Base-by-base conservation (phyloP, 2,113 vertebrate genomes). In the Lepisosteus oculatus region DNA sequence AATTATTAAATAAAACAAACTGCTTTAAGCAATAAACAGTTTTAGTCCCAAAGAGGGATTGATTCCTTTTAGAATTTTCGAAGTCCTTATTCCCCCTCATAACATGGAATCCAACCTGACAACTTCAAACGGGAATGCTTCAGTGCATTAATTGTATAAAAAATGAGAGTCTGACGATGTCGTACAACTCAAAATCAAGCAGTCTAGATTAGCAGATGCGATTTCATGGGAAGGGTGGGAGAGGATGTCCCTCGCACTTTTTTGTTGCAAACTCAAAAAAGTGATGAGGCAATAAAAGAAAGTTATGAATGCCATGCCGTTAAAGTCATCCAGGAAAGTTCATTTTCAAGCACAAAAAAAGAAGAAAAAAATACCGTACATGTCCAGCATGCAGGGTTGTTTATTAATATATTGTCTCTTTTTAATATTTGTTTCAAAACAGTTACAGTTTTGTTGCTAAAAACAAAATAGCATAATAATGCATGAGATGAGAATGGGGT, bases 351-450 rank as follows among this genome's bases (percentile, higher is more conserved):
- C 95, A 90, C 89, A 84, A 85, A 83, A 83, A 85, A 81, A 75
- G 84, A 56, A 81, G 90, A 91, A 91, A 87, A 93, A 92, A 88
- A 93, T 91, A 91, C 95, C 96, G 0, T 97, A 94, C 97, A 99
- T 98, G 97, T 95, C 97, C 97, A 97, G 97, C 97, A 98, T 98
- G 97, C 97, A 98, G 93, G 93, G 85, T 87, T 91, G 90, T 92
- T 94, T 92, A 94, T 95, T 93, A 93, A 92, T 93, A 96, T 92
- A 93, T 87, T 78, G 89, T 93, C 90, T 94, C 85, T 94, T 87
- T 91, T 87, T 87, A 92, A 92, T 90, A 81, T 78, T 88, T 92
- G 78, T 93, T 90, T 94, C 68, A 89, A 94, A 93, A 85, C 82
- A 92, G 86, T 90, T 84, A 88, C 77, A 92, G 90, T 92, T 90